phyloP scores from a whole-genome alignment of 2,888 invertebrate species.

The Tineola bisselliella region DNA sequence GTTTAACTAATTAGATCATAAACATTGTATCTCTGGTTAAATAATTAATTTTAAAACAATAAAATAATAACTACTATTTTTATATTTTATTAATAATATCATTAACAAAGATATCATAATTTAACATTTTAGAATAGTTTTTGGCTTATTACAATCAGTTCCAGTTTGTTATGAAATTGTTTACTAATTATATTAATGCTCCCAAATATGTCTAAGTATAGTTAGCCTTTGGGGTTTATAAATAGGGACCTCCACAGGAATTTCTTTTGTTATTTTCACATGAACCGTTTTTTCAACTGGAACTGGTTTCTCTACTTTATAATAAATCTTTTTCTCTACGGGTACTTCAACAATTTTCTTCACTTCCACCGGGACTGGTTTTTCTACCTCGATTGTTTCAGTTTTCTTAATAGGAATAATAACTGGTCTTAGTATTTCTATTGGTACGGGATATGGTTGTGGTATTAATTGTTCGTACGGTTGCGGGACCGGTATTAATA shows the following conservation, averaged over 20 bases:
- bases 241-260: slow-evolving; percentile 24
- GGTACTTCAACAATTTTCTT: slow-evolving; percentile 25
- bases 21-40: too few relatives aligned
- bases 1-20: too few relatives aligned
- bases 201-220: slow-evolving; percentile 37
- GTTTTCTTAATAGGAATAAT: slow-evolving; percentile 24
- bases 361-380: slow-evolving; percentile 24
- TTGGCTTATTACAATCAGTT: not conserved
- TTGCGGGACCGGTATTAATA: slow-evolving; percentile 32
- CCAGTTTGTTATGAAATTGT: not conserved
- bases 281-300: slow-evolving; percentile 26
- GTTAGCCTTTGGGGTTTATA: slow-evolving; percentile 28
- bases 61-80: not conserved
- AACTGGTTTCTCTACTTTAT: slow-evolving; percentile 30
- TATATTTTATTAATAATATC: not conserved
- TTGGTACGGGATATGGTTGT: slow-evolving; percentile 27
- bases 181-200: slow-evolving; percentile 24
- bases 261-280: slow-evolving; percentile 26
- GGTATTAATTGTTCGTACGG: slow-evolving; percentile 27
- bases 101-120: not conserved
- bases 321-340: slow-evolving; percentile 28
- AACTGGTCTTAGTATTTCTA: slow-evolving; percentile 27
- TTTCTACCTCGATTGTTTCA: slow-evolving; percentile 27
- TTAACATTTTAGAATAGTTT: not conserved
- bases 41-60: not conserved